Evolutionary conservation across 2,113 vertebrate species (phyloP).

Genomic region (Chaetodon trifascialis): DNA sequence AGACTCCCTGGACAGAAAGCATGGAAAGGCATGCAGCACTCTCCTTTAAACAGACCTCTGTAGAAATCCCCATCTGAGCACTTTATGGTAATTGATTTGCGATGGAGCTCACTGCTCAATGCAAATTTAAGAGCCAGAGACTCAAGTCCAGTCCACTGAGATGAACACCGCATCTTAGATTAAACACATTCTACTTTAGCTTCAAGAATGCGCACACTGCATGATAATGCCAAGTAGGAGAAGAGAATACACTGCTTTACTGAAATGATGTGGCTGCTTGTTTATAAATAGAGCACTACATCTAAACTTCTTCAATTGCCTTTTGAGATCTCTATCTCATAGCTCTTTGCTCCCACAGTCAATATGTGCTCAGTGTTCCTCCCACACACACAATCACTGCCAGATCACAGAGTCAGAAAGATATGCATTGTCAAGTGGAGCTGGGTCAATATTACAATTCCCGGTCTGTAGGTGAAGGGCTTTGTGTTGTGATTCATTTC

Average conservation of each 20-base stretch:
- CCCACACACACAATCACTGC: conserved; percentile 50
- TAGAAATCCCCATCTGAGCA: neutral
- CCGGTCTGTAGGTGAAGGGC: conserved; percentile 64
- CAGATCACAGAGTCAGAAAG: conserved; percentile 71
- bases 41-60: neutral
- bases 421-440: conserved; percentile 72
- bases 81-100: neutral
- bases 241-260: neutral
- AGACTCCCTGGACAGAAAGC: conserved; percentile 89
- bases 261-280: neutral
- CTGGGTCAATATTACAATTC: conserved; percentile 76
- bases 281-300: conserved; percentile 55
- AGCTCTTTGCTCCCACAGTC: conserved; percentile 71
- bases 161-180: neutral
- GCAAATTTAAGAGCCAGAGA: neutral
- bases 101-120: neutral
- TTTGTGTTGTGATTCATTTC: conserved; percentile 59
- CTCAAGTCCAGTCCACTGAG: neutral
- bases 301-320: conserved; percentile 53
- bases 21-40: neutral
- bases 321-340: conserved; percentile 67
- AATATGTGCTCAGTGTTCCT: conserved; percentile 72
- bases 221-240: neutral
- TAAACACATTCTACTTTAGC: neutral
- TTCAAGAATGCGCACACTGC: neutral